phyloP scores from a whole-genome alignment of 2,113 vertebrate genomes.

The Aix galericulata region DNA sequence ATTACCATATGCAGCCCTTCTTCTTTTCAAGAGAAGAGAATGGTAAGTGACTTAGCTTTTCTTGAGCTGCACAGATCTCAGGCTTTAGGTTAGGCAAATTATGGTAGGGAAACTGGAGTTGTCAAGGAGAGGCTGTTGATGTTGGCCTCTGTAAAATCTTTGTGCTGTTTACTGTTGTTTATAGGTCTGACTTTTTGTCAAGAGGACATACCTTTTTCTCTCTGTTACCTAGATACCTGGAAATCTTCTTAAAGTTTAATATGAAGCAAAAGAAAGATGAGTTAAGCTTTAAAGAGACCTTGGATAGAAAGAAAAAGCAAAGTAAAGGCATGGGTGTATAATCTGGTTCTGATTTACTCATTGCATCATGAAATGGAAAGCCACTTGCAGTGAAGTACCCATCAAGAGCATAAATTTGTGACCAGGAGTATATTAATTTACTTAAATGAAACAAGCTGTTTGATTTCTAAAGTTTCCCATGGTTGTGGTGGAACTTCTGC shows the following conservation, averaged over 20 bases:
- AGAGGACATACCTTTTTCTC: not conserved
- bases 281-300: not conserved
- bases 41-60: not conserved
- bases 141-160: not conserved
- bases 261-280: not conserved
- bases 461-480: not conserved
- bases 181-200: not conserved
- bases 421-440: not conserved
- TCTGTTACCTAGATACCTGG: not conserved
- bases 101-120: accelerated
- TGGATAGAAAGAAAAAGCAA: not conserved
- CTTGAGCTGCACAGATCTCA: not conserved
- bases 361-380: not conserved
- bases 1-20: not conserved
- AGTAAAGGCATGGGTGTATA: not conserved
- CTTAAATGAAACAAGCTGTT: not conserved
- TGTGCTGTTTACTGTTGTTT: not conserved
- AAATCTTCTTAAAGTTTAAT: not conserved
- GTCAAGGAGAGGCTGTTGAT: not conserved
- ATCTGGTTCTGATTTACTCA: not conserved
- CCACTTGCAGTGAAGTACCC: not conserved
- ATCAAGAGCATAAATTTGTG: not conserved
- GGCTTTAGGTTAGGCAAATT: not conserved
- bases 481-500: not conserved
- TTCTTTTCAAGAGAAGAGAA: not conserved